Percentiles rank a stretch among this genome's conserved stretches.
Evolutionary conservation across 2,113 vertebrate genomes (phyloP).

Genomic region (Dendrocopos noguchii): DNA sequence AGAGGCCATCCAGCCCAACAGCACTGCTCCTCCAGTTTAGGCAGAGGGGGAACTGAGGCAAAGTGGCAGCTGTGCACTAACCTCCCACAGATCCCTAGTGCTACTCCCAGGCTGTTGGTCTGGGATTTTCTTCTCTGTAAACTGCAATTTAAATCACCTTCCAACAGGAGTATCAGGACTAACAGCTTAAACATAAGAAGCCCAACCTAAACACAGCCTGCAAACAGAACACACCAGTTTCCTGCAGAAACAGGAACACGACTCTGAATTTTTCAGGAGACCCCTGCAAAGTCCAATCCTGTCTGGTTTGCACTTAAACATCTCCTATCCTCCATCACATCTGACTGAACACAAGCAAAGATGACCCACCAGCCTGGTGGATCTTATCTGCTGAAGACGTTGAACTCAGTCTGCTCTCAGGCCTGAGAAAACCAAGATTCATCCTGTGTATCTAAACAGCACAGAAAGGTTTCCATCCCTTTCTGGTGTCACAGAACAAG

Average conservation of each 20-base stretch:
- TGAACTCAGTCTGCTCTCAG: neutral
- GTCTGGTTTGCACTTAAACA: neutral
- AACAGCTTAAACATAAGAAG: neutral
- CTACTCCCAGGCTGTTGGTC: neutral
- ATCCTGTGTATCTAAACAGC: neutral
- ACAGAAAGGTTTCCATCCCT: neutral
- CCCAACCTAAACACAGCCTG: neutral
- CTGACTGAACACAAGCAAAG: neutral
- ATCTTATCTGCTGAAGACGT: neutral
- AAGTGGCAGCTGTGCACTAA: neutral
- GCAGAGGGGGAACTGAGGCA: conserved; percentile 28
- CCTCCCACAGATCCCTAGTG: neutral
- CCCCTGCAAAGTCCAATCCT: neutral
- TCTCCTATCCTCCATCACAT: neutral
- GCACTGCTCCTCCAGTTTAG: neutral
- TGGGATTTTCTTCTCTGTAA: neutral
- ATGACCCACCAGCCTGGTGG: neutral
- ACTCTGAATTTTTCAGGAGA: neutral
- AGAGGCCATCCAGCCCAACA: neutral
- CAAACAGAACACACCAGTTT: neutral
- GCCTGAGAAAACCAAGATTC: neutral
- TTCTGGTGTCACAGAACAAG: neutral
- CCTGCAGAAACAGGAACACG: neutral
- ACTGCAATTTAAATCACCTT: neutral
- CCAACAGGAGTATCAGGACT: neutral